Conservation (phyloP, 2,113 vertebrate genomes). For the Dromaius novaehollandiae region DNA sequence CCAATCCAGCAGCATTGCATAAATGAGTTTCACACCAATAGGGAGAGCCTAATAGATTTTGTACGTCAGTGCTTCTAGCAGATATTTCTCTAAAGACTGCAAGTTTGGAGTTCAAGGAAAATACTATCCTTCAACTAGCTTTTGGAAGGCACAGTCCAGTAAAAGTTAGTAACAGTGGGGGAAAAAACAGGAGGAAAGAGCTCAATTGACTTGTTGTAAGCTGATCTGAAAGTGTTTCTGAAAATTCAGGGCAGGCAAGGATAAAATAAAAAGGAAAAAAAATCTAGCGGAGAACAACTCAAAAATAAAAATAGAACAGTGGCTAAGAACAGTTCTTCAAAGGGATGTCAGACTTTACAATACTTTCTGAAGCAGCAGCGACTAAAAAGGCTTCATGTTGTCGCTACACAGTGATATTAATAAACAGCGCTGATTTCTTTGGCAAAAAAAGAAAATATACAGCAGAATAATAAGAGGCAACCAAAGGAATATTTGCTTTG, state of each 20-base stretch:
- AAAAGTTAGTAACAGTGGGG: not conserved
- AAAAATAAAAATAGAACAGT: slow-evolving; percentile 65
- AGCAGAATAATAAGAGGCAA: not conserved
- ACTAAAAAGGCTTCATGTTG: not conserved
- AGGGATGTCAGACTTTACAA: slow-evolving; percentile 56
- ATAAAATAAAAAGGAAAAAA: slow-evolving; percentile 3
- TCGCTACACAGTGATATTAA: not conserved
- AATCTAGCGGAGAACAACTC: slow-evolving; percentile 18
- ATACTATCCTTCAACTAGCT: not conserved
- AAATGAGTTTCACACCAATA: not conserved
- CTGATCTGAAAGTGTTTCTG: not conserved
- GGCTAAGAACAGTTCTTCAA: slow-evolving; percentile 59
- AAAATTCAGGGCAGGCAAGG: slow-evolving; percentile 9
- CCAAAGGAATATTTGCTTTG: not conserved
- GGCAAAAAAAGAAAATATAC: not conserved
- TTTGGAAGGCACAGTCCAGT: not conserved
- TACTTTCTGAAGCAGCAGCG: not conserved
- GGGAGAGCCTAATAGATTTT: slow-evolving; percentile 52
- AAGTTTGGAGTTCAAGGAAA: not conserved
- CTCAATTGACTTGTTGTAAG: slow-evolving; percentile 24
- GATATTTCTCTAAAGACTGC: slow-evolving; percentile 37
- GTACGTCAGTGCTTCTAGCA: slow-evolving; percentile 42
- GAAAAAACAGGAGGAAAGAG: not conserved
- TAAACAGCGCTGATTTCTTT: not conserved
- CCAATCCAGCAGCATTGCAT: not conserved